A percentile compares a stretch with the other conserved stretches of the same genome.
Evolutionary conservation across 37 sponge, comb jelly and placozoan genomes (phyloP).

Genomic region (Axinella damicornis): DNA sequence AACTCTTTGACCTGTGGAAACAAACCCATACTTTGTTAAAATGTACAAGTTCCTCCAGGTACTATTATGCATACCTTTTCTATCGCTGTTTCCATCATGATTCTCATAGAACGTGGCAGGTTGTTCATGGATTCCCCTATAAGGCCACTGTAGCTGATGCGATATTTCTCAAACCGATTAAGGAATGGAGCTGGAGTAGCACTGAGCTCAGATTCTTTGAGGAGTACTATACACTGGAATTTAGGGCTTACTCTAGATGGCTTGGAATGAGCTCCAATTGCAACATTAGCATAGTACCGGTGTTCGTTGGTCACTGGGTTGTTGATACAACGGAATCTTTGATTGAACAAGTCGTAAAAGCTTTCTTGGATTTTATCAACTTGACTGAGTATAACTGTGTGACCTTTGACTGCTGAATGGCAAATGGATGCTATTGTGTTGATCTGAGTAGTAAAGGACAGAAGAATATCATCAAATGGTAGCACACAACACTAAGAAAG

Average conservation of each 20-base stretch:
- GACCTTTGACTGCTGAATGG: constrained; percentile 81
- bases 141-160: constrained; percentile 58
- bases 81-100: constrained; percentile 46
- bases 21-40: background rate
- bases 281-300: constrained; percentile 85
- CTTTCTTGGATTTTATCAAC: constrained; percentile 90
- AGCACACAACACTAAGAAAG: too few species aligned
- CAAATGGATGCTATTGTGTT: constrained; percentile 80
- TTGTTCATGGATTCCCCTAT: constrained; percentile 61
- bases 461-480: too few species aligned
- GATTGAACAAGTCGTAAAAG: constrained; percentile 92
- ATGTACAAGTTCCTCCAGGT: too few species aligned
- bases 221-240: constrained; percentile 86
- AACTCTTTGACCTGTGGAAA: constrained; percentile 49
- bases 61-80: too few species aligned
- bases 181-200: constrained; percentile 86
- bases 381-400: constrained; percentile 85
- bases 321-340: constrained; percentile 74
- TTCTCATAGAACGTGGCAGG: constrained; percentile 73
- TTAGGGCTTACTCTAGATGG: constrained; percentile 79
- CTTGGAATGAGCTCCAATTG: constrained; percentile 84
- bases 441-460: constrained; percentile 49
- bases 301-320: constrained; percentile 56
- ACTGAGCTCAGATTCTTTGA: constrained; percentile 74
- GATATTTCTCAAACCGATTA: constrained; percentile 92